phyloP scores from a whole-genome alignment of 2,113 vertebrate species.

The Microtus pennsylvanicus region DNA sequence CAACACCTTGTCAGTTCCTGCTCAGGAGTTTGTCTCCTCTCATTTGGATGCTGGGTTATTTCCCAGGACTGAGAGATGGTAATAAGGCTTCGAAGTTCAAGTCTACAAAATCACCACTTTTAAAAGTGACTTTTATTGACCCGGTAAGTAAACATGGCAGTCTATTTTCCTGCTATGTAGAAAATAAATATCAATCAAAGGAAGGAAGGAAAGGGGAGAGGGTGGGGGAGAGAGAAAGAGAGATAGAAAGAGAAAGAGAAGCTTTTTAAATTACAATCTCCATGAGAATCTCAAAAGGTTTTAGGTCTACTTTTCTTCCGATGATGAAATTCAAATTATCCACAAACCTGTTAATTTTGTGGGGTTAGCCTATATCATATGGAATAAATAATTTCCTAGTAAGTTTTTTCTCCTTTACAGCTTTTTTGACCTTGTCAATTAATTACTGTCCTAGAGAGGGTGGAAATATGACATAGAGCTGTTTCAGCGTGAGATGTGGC shows the following conservation, averaged over 20 bases:
- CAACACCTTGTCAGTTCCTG: constrained; percentile 50
- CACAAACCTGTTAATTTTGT: constrained; percentile 59
- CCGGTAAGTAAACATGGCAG: not conserved
- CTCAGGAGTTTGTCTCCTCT: constrained; percentile 41
- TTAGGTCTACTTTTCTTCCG: constrained; percentile 18
- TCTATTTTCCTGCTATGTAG: constrained; percentile 29
- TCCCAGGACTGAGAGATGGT: constrained; percentile 23
- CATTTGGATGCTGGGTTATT: constrained; percentile 47
- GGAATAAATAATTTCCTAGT: constrained; percentile 62
- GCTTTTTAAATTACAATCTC: constrained; percentile 46
- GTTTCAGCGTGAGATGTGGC: constrained; percentile 50
- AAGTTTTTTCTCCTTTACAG: constrained; percentile 59
- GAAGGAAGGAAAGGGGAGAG: not conserved
- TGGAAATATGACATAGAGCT: constrained; percentile 53
- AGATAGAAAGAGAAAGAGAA: not conserved
- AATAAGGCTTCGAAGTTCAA: constrained; percentile 47
- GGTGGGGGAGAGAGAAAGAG: not conserved
- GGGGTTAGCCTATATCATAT: constrained; percentile 36
- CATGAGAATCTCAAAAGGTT: constrained; percentile 21
- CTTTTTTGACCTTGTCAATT: constrained; percentile 68
- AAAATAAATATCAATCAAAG: constrained; percentile 29
- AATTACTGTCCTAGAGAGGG: constrained; percentile 60
- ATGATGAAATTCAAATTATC: constrained; percentile 49
- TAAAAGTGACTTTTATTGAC: constrained; percentile 62
- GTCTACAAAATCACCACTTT: constrained; percentile 62